These are phyloP conservation scores for Neoitamus cyanurus DNA, from an alignment of 2,888 invertebrate genomes.

Conservation along the genomic window DNA sequence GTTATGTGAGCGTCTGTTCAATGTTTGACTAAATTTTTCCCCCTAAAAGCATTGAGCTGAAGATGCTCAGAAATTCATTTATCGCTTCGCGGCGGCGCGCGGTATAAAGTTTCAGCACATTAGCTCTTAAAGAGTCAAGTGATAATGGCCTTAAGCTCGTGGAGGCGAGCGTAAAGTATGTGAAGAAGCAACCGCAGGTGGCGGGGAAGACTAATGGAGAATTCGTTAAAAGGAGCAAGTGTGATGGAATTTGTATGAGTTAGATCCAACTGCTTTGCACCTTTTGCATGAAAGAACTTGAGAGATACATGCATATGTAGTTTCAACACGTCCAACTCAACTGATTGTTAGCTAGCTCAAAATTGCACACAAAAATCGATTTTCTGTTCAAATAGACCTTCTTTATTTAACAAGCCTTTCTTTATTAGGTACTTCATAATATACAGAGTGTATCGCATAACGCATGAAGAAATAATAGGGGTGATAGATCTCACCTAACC, in stretches of 20 bases:
- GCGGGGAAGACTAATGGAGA: background rate
- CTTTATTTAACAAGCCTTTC: no score
- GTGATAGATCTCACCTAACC: no score
- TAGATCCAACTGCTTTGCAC: no score
- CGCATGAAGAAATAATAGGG: no score
- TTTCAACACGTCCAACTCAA: no score
- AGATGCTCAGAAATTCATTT: background rate
- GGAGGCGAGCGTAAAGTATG: background rate
- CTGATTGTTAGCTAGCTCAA: no score
- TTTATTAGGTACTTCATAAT: no score
- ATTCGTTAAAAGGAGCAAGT: background rate
- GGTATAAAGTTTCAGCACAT: background rate
- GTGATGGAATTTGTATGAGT: background rate
- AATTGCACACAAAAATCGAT: no score
- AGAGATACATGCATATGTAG: no score
- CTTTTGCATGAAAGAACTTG: no score
- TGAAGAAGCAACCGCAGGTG: background rate
- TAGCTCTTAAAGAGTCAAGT: background rate
- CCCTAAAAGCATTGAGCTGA: background rate
- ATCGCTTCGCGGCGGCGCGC: background rate
- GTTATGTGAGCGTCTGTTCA: conserved; percentile 11
- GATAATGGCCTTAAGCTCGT: background rate
- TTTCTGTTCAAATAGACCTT: no score
- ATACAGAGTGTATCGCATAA: no score
- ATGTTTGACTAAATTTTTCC: background rate